Percentiles rank a stretch among this genome's conserved stretches.
phyloP scores from a whole-genome alignment of 1,140 invertebrate species.

The Thereuonema tuberculata region DNA sequence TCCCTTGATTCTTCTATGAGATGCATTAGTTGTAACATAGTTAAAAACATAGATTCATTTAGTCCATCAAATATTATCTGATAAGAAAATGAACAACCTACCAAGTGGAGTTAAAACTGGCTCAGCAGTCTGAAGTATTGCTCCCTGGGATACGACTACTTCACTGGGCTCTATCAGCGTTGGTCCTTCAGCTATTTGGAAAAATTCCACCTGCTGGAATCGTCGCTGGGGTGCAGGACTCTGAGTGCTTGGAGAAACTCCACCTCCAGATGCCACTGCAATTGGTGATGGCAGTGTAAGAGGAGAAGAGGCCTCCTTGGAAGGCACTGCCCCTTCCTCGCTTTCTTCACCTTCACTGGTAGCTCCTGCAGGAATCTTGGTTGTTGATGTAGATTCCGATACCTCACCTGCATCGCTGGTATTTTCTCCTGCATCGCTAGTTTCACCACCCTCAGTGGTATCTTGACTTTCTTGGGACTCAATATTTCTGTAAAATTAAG shows the following conservation, averaged over 20 bases:
- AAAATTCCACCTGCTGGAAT: constrained; percentile 32
- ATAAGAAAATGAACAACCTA: too few species aligned
- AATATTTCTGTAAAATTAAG: too few species aligned
- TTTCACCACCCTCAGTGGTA: not conserved
- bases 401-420: not conserved
- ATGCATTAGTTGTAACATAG: too few species aligned
- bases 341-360: not conserved
- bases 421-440: constrained; percentile 3
- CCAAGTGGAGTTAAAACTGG: constrained; percentile 63
- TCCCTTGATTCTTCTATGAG: too few species aligned
- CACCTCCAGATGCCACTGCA: not conserved
- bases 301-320: not conserved
- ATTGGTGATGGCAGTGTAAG: not conserved
- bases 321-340: not conserved
- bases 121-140: constrained; percentile 53
- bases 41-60: too few species aligned
- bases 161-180: constrained; percentile 63
- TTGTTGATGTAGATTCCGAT: not conserved
- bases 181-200: constrained; percentile 38
- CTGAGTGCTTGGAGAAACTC: not conserved
- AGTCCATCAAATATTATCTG: too few species aligned
- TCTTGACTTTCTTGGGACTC: not conserved
- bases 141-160: constrained; percentile 54
- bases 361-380: not conserved
- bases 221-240: constrained; percentile 21